Percentiles rank a stretch among this genome's conserved stretches.
Evolutionary conservation across 2,113 vertebrate species (phyloP).

Genomic region (Zosterops borbonicus): DNA sequence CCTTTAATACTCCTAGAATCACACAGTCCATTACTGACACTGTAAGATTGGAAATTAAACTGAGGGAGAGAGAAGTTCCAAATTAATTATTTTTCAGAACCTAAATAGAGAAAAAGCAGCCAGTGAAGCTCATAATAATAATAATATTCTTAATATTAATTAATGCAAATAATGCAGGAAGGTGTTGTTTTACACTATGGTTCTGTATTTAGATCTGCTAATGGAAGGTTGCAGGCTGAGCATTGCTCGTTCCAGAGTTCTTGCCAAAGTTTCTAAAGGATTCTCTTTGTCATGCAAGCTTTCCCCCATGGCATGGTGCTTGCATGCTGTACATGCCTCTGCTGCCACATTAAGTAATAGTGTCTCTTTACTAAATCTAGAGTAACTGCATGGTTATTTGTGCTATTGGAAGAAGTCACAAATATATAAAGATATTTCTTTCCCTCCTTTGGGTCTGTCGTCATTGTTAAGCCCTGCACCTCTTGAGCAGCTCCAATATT

Average conservation of each 20-base stretch:
- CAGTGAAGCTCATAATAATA: neutral
- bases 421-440: neutral
- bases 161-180: neutral
- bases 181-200: constrained; percentile 17
- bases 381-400: neutral
- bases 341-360: constrained; percentile 18
- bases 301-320: neutral
- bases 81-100: neutral
- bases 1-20: neutral
- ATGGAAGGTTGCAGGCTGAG: constrained; percentile 21
- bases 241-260: constrained; percentile 20
- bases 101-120: neutral
- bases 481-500: neutral
- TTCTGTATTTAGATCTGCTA: constrained; percentile 59
- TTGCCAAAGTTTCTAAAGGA: constrained; percentile 62
- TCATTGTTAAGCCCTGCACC: neutral
- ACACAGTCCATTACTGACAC: neutral
- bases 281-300: constrained; percentile 37
- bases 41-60: neutral
- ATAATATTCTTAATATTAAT: neutral
- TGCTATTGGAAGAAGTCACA: neutral
- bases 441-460: neutral
- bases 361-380: neutral
- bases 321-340: neutral
- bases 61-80: neutral